These are phyloP conservation scores for Pantherophis guttatus DNA, from an alignment of 2,113 vertebrate genomes.

Conservation along the genomic window DNA sequence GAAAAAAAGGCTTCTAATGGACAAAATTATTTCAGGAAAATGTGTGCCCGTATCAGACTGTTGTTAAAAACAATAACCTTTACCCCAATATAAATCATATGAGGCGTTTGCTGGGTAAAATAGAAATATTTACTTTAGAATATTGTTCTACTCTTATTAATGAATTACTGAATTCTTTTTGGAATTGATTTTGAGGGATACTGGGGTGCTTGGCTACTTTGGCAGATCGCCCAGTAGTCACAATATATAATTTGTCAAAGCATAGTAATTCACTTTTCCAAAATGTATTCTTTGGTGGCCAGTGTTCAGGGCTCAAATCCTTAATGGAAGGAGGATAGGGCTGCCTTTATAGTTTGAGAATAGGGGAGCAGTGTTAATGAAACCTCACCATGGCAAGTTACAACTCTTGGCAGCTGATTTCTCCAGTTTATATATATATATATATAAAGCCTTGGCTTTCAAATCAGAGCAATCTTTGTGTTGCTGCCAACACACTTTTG, in stretches of 20 bases:
- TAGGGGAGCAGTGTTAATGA: constrained; percentile 32
- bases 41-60: neutral
- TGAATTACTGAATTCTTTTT: neutral
- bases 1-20: neutral
- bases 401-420: constrained; percentile 51
- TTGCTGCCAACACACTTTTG: constrained; percentile 53
- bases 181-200: neutral
- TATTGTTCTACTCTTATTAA: neutral
- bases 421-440: constrained; percentile 21
- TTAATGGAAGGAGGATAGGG: constrained; percentile 17
- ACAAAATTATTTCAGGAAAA: neutral
- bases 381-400: constrained; percentile 32
- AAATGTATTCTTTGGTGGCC: neutral
- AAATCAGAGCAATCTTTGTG: constrained; percentile 58
- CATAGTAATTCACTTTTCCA: neutral
- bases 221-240: neutral
- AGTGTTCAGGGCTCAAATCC: constrained; percentile 18
- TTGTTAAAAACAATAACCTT: neutral
- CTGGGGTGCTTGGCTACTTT: neutral
- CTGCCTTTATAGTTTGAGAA: constrained; percentile 32
- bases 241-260: neutral
- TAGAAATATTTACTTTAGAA: neutral
- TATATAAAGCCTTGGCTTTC: constrained; percentile 55
- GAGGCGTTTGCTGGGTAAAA: neutral
- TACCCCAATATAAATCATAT: neutral